Evolutionary conservation across 2,888 invertebrate genomes (phyloP).

Genomic region (Bursaphelenchus okinawaensis): DNA sequence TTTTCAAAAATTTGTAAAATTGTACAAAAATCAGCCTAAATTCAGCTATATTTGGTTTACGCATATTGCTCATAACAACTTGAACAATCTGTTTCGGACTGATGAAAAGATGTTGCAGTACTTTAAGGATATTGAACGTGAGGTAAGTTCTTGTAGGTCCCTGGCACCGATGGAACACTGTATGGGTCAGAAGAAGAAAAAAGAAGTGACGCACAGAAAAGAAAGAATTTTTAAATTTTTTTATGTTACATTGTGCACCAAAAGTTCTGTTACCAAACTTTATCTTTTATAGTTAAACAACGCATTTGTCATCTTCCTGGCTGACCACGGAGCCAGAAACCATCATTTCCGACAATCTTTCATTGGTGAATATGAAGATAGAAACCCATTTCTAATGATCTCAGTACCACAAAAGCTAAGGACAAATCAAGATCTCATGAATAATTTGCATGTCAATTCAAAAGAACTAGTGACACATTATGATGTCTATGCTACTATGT

Average conservation of each 20-base stretch:
- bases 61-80: constrained; percentile 33
- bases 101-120: constrained; percentile 33
- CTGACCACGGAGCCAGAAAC: constrained; percentile 38
- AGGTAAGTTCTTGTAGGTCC: background rate
- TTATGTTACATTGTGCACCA: background rate
- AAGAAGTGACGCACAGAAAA: too few relatives aligned
- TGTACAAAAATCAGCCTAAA: constrained; percentile 32
- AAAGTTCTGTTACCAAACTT: background rate
- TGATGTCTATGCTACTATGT: constrained; percentile 34
- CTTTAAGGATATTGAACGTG: constrained; percentile 19
- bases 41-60: constrained; percentile 36
- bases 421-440: constrained; percentile 11
- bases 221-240: background rate
- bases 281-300: constrained; percentile 32
- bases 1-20: constrained; percentile 29
- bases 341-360: constrained; percentile 22
- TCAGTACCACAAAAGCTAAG: constrained; percentile 30
- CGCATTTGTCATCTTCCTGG: constrained; percentile 35
- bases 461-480: constrained; percentile 34
- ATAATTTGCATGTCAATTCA: constrained; percentile 23
- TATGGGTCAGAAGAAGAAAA: too few relatives aligned
- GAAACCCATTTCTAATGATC: constrained; percentile 29
- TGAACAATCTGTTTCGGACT: constrained; percentile 29
- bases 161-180: too few relatives aligned
- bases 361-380: constrained; percentile 28